phyloP scores from a whole-genome alignment of 1,140 invertebrate species.

The Mylabris phalerata region DNA sequence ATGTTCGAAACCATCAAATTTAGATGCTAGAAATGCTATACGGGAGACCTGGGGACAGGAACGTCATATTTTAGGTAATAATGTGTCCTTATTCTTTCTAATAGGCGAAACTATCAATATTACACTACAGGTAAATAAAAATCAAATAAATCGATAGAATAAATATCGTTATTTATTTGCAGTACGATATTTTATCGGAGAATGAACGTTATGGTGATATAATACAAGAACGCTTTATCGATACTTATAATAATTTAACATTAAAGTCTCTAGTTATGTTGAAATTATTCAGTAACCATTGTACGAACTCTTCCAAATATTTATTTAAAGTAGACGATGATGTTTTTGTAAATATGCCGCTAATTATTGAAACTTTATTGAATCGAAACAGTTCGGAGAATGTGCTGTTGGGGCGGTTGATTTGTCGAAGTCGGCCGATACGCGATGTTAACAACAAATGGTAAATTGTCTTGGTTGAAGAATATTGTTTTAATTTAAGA shows the following conservation, averaged over 20 bases:
- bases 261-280: conserved; percentile 81
- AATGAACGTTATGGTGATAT: conserved; percentile 66
- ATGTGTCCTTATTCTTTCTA: conserved; percentile 47
- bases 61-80: conserved; percentile 47
- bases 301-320: conserved; percentile 49
- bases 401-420: conserved; percentile 63
- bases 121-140: conserved; percentile 45
- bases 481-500: neutral
- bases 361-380: conserved; percentile 42
- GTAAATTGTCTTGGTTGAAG: conserved; percentile 42
- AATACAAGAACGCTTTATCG: conserved; percentile 83
- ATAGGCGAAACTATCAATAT: conserved; percentile 51
- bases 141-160: neutral
- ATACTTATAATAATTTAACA: conserved; percentile 90
- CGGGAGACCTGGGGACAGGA: conserved; percentile 74
- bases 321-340: conserved; percentile 82
- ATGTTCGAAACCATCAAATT: conserved; percentile 62
- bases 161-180: neutral
- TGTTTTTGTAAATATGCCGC: conserved; percentile 69
- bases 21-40: conserved; percentile 60
- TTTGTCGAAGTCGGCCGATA: conserved; percentile 66
- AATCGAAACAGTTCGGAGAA: conserved; percentile 39
- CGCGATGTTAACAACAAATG: conserved; percentile 68
- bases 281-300: conserved; percentile 68
- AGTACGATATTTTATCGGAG: conserved; percentile 41